phyloP scores from a whole-genome alignment of 2,797 vertebrate species.

The Geotria australis region DNA sequence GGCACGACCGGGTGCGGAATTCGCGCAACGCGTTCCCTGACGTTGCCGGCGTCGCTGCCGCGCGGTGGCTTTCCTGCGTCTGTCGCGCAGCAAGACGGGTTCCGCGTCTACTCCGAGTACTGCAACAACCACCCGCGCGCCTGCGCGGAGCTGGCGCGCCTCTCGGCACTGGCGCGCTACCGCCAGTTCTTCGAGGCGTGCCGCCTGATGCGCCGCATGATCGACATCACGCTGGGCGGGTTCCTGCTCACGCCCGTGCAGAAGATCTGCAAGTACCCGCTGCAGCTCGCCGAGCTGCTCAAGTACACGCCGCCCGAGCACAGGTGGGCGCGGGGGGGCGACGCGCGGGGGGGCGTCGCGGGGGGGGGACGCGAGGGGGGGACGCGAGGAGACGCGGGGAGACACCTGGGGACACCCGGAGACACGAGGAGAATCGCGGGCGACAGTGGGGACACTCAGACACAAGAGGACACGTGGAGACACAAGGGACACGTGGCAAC shows the following conservation, averaged over 20 bases:
- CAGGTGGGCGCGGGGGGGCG: constrained; percentile 19
- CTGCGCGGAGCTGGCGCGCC: constrained; percentile 39
- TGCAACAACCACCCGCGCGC: constrained; percentile 83
- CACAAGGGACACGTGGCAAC: too few relatives aligned
- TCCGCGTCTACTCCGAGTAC: constrained; percentile 85
- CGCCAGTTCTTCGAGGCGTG: constrained; percentile 93
- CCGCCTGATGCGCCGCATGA: constrained; percentile 90
- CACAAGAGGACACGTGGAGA: too few relatives aligned
- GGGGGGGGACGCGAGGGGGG: constrained; percentile 3
- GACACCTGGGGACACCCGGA: too few relatives aligned
- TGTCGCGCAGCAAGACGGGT: constrained; percentile 41
- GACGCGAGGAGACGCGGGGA: too few relatives aligned
- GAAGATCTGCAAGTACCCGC: constrained; percentile 96
- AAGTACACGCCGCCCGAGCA: constrained; percentile 81
- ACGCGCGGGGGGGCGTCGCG: neutral
- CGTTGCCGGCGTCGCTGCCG: too few relatives aligned
- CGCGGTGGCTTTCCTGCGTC: neutral
- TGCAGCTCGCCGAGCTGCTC: constrained; percentile 83
- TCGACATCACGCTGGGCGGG: constrained; percentile 75
- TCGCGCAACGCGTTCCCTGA: too few relatives aligned
- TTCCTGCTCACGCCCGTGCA: constrained; percentile 87
- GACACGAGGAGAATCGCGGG: too few relatives aligned
- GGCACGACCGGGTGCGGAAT: too few relatives aligned
- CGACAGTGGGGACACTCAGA: too few relatives aligned
- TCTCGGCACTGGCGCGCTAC: constrained; percentile 65